phyloP scores from a whole-genome alignment of 2,888 invertebrate genomes.

The Odontomyia ornata region DNA sequence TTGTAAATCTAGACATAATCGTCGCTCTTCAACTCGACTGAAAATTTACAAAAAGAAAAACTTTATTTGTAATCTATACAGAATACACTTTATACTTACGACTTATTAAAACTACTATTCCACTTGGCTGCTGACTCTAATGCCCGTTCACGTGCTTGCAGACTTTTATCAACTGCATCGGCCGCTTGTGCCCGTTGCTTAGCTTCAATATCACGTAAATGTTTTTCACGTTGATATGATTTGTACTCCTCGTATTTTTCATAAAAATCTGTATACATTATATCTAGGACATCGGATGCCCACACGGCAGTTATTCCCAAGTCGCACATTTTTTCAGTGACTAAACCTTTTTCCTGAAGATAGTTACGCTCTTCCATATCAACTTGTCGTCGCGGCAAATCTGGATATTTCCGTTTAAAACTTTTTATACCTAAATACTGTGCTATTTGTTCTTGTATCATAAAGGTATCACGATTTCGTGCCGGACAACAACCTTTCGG shows the following conservation, averaged over 20 bases:
- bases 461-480: constrained; percentile 77
- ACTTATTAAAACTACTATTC: constrained; percentile 86
- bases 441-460: constrained; percentile 97
- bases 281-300: constrained; percentile 92
- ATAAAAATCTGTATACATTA: constrained; percentile 95
- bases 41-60: constrained; percentile 13
- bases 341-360: constrained; percentile 82
- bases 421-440: constrained; percentile 95
- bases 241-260: constrained; percentile 93
- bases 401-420: constrained; percentile 96
- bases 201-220: constrained; percentile 73
- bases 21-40: constrained; percentile 74
- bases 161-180: constrained; percentile 62
- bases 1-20: constrained; percentile 91
- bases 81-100: constrained; percentile 55
- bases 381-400: constrained; percentile 81
- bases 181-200: constrained; percentile 71
- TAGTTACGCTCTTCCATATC: constrained; percentile 92
- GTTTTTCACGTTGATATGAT: constrained; percentile 68
- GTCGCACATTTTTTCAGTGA: constrained; percentile 91
- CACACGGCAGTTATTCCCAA: constrained; percentile 91
- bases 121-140: constrained; percentile 87
- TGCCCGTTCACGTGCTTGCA: constrained; percentile 77
- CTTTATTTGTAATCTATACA: not conserved
- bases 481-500: constrained; percentile 67